phyloP scores from a whole-genome alignment of 2,797 vertebrate genomes.

The Ambastaia sidthimunki region DNA sequence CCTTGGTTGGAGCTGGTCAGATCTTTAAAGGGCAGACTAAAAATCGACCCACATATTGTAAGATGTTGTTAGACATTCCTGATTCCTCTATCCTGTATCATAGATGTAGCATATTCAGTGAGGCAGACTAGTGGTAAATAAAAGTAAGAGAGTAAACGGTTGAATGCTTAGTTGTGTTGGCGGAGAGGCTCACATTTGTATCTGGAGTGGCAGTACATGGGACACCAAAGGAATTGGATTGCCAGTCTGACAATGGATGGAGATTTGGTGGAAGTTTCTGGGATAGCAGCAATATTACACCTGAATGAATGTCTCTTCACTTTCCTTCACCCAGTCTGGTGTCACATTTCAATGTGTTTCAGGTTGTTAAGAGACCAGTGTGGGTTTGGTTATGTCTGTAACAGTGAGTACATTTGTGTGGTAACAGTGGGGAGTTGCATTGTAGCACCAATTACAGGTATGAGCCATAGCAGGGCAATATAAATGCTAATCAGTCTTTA shows the following conservation, averaged over 20 bases:
- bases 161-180: constrained; percentile 50
- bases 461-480: constrained; percentile 72
- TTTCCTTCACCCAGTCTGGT: constrained; percentile 32
- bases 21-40: background rate
- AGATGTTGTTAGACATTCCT: background rate
- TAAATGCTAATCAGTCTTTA: constrained; percentile 80
- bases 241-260: constrained; percentile 72
- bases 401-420: background rate
- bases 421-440: constrained; percentile 19
- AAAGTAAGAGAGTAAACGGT: constrained; percentile 61
- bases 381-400: background rate
- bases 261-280: constrained; percentile 68
- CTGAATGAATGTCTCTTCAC: constrained; percentile 61
- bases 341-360: constrained; percentile 14
- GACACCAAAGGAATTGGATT: constrained; percentile 75
- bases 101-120: constrained; percentile 41
- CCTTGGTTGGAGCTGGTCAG: background rate
- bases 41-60: background rate
- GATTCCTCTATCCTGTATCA: background rate
- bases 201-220: constrained; percentile 65
- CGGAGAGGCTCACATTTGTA: constrained; percentile 65
- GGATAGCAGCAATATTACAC: constrained; percentile 68
- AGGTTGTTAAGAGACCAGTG: background rate
- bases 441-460: constrained; percentile 69
- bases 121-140: constrained; percentile 49